Conservation (phyloP, 2,888 invertebrate species). For the Lasioglossum marginatum region DNA sequence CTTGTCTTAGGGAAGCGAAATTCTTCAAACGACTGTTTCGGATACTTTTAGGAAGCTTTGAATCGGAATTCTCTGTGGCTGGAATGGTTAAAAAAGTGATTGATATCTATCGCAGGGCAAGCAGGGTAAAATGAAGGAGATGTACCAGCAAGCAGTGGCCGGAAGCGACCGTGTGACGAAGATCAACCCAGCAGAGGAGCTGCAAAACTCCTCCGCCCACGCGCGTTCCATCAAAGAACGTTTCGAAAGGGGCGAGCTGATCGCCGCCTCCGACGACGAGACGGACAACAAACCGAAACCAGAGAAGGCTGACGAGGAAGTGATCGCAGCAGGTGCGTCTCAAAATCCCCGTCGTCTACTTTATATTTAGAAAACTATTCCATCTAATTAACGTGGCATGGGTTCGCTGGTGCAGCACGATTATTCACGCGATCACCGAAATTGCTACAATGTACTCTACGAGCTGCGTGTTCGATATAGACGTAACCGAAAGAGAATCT, state of each 20-base stretch:
- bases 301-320: conserved; percentile 90
- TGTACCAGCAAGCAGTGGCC: conserved; percentile 95
- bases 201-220: conserved; percentile 84
- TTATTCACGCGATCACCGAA: background rate
- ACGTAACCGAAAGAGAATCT: background rate
- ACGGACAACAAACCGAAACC: conserved; percentile 85
- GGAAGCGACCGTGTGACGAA: conserved; percentile 89
- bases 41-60: background rate
- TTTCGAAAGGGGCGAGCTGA: conserved; percentile 91
- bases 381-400: conserved; percentile 44
- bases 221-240: conserved; percentile 90
- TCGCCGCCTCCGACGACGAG: conserved; percentile 88
- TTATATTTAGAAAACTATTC: conserved; percentile 47
- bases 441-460: conserved; percentile 3
- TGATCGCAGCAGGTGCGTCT: conserved; percentile 91
- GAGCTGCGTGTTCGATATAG: background rate
- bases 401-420: background rate
- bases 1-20: background rate
- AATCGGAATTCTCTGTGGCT: background rate
- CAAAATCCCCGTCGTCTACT: background rate
- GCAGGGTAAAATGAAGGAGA: conserved; percentile 95
- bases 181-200: conserved; percentile 82
- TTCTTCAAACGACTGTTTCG: background rate
- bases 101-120: conserved; percentile 88
- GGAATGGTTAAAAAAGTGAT: background rate